Conservation (phyloP, 1,140 invertebrate genomes). For the Mizuhopecten yessoensis region DNA sequence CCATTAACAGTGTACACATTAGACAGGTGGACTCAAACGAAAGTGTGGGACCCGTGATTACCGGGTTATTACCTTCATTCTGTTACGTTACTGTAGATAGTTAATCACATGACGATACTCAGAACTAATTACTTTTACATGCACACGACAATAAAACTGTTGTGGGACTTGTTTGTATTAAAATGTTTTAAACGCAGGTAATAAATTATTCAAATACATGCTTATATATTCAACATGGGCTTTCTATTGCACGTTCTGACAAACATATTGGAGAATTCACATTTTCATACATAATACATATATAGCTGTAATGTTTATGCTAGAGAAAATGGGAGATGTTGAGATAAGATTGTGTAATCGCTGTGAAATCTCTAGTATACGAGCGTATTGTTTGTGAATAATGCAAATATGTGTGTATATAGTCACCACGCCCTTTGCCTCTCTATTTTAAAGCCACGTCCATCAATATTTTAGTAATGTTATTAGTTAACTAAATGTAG, state of each 20-base stretch:
- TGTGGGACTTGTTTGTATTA: no score
- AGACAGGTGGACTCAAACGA: no score
- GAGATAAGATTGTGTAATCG: background rate
- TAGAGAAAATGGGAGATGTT: background rate
- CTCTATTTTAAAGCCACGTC: background rate
- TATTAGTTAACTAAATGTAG: background rate
- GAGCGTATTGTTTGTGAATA: background rate
- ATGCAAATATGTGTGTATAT: background rate
- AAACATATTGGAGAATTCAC: background rate
- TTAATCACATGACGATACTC: background rate
- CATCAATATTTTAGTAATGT: background rate
- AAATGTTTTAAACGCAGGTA: background rate
- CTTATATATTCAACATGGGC: background rate
- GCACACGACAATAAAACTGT: background rate
- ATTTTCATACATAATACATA: slow-evolving; percentile 6
- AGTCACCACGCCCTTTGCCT: background rate
- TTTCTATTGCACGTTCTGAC: background rate
- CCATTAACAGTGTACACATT: no score
- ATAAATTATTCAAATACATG: slow-evolving; percentile 11
- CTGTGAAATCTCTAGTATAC: background rate
- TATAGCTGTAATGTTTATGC: background rate
- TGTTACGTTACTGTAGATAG: background rate
- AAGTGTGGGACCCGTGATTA: no score
- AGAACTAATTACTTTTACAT: background rate
- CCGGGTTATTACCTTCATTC: no score